Evolutionary conservation across 2,888 invertebrate genomes (phyloP), one percentile per base, ranked within the genome.

Genomic region (Aethes cnicana): DNA sequence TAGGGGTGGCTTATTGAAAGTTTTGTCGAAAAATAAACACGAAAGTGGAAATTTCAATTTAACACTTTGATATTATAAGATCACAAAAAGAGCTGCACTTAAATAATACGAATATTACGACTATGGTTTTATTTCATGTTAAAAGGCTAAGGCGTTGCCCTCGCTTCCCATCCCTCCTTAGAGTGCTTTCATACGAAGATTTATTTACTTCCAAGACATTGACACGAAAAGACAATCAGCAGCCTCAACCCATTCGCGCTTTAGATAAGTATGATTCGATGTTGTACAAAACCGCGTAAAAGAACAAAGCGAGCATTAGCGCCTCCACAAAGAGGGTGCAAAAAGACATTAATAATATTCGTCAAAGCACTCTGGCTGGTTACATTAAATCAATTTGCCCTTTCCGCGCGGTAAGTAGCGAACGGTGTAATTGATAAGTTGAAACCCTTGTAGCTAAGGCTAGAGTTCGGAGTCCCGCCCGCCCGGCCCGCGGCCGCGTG

Each of bases 331-430:
- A 72, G 82, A 81, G 87, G 84, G 84, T 77, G 85, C 72, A 87
- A 87, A 89, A 89, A 88, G 88, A 87, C 88, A 87, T 86, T 89
- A 88, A 89, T 89, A 89, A 89, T 89, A 89, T 88, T 89, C 89
- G 88, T 89, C 88, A 89, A 88, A 89, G 88, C 88, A 88, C 88
- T 88, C 88, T 81, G 59, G 59, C 61, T 58, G 87, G 88, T 87
- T 88, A 89, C 89, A 89, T 89, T 89, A 89, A 89, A 89, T 89
- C 88, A 89, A 89, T 89, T 88, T 88, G 88, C 86, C 88, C 88
- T 88, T 87, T 85, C 83, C 86, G 81, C 87, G 88, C 85, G 82
- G 88, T 89, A 89, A 89, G 89, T 89, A 89, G 88, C 84, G 84
- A 88, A 88, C 86, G 88, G 73, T 89, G 89, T 89, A 89, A 89